A percentile compares a stretch with the other conserved stretches of the same genome.
Evolutionary conservation across 2,113 vertebrate species (phyloP).

Genomic region (Aegithalos caudatus): DNA sequence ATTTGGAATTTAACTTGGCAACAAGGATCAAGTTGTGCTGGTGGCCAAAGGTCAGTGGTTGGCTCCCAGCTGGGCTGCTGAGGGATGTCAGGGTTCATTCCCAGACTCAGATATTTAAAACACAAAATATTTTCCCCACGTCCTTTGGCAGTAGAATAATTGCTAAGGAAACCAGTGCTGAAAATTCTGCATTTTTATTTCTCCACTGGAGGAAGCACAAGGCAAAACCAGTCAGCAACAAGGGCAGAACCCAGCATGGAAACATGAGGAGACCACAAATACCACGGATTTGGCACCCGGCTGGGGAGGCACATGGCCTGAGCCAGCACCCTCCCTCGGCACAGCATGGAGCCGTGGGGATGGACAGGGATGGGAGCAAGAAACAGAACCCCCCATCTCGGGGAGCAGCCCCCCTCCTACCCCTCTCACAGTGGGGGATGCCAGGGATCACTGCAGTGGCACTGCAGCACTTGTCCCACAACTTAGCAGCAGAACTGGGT

Average conservation of each 20-base stretch:
- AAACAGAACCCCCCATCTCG: not conserved
- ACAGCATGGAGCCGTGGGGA: not conserved
- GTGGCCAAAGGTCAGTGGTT: not conserved
- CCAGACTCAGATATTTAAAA: not conserved
- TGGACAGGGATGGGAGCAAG: rapidly evolving
- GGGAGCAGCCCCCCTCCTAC: not conserved
- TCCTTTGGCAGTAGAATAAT: not conserved
- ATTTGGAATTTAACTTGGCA: not conserved
- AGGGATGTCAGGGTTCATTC: not conserved
- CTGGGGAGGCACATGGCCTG: rapidly evolving
- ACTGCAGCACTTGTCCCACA: not conserved
- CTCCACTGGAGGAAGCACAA: not conserved
- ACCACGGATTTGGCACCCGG: not conserved
- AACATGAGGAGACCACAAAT: not conserved
- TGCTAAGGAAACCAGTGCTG: not conserved
- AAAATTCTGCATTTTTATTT: not conserved
- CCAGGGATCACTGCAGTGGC: rapidly evolving
- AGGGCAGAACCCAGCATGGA: not conserved
- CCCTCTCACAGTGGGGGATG: not conserved
- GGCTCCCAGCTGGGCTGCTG: not conserved
- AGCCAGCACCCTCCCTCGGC: not conserved
- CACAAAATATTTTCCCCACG: not conserved
- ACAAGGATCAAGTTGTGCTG: not conserved
- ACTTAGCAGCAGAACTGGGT: rapidly evolving
- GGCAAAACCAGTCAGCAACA: not conserved